A percentile compares a stretch with the other conserved stretches of the same genome.
Conservation (phyloP, 2,113 vertebrate genomes). For the Geococcyx californianus region DNA sequence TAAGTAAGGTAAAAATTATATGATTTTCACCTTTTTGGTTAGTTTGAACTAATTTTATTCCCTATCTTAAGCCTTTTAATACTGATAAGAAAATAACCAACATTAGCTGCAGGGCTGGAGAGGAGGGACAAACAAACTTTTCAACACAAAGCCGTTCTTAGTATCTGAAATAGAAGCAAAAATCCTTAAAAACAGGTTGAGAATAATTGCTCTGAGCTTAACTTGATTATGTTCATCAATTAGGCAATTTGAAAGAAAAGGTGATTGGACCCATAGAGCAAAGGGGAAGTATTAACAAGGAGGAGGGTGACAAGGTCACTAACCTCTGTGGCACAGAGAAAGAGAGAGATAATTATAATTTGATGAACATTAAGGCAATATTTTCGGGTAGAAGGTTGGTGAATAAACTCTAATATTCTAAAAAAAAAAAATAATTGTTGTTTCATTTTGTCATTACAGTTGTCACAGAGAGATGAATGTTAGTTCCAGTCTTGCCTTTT, state of each 20-base stretch:
- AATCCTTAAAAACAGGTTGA: background rate
- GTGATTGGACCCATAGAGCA: background rate
- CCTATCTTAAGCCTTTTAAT: background rate
- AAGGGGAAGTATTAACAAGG: slow-evolving; percentile 50
- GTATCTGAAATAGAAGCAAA: background rate
- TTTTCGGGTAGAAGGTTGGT: background rate
- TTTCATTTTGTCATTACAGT: background rate
- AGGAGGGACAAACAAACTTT: background rate
- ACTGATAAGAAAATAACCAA: background rate
- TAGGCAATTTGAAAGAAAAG: slow-evolving; percentile 60
- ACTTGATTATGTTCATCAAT: slow-evolving; percentile 57
- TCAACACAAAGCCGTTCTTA: background rate
- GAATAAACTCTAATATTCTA: background rate
- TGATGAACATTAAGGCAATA: slow-evolving; percentile 22
- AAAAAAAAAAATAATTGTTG: background rate
- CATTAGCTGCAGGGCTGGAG: background rate
- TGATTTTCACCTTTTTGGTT: background rate
- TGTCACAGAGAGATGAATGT: background rate
- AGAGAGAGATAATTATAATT: slow-evolving; percentile 36
- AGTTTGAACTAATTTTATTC: background rate
- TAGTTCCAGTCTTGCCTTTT: background rate
- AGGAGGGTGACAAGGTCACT: slow-evolving; percentile 17
- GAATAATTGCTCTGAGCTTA: slow-evolving; percentile 26
- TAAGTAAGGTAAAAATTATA: background rate
- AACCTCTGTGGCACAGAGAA: background rate